These are phyloP conservation scores for Pitta sordida DNA, from an alignment of 2,113 vertebrate species.

Conservation along the genomic window DNA sequence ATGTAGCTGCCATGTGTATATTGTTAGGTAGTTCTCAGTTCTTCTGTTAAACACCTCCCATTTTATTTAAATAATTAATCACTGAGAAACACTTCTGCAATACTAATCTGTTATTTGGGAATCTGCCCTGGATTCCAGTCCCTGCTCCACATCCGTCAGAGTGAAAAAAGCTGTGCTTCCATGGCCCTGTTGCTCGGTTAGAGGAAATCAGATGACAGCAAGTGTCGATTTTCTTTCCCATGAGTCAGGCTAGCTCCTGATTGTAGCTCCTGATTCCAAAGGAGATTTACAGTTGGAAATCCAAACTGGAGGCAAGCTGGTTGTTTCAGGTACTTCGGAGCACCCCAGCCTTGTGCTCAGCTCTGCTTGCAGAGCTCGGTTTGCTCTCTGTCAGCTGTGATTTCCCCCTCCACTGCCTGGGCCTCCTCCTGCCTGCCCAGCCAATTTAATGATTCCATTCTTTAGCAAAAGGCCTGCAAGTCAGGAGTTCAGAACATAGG, in stretches of 20 bases:
- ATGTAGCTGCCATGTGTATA: not conserved
- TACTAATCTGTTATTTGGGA: not conserved
- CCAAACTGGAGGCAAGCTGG: not conserved
- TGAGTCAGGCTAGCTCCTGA: not conserved
- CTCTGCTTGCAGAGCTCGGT: not conserved
- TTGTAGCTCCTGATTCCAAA: not conserved
- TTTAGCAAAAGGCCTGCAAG: not conserved
- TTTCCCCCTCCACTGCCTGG: not conserved
- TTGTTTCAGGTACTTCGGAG: not conserved
- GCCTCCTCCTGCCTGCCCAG: not conserved
- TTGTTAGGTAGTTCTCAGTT: not conserved
- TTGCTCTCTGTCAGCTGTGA: not conserved
- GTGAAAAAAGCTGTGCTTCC: not conserved
- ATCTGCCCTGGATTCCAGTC: not conserved
- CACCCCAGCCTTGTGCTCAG: not conserved
- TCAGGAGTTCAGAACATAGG: not conserved
- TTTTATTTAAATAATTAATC: not conserved
- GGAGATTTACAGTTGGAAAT: not conserved
- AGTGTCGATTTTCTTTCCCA: not conserved
- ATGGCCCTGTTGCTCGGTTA: not conserved
- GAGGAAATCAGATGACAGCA: accelerated
- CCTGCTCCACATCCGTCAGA: not conserved
- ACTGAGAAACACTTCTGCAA: not conserved
- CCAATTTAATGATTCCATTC: not conserved
- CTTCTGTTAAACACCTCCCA: not conserved